phyloP scores from a whole-genome alignment of 2,797 vertebrate species.

The Coendou prehensilis region DNA sequence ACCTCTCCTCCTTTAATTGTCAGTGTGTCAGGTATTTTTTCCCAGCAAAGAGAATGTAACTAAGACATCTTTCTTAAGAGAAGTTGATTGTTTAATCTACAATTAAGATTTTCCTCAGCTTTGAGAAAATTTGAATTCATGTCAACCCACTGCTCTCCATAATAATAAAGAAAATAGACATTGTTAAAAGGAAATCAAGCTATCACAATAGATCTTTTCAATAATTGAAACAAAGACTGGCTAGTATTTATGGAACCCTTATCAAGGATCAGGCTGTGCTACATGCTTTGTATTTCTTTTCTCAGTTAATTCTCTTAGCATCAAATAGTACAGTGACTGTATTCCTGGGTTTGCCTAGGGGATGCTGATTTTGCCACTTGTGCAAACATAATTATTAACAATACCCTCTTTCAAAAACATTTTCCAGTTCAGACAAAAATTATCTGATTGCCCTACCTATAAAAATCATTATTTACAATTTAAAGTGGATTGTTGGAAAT shows the following conservation, averaged over 20 bases:
- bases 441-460: not conserved
- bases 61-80: not conserved
- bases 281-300: constrained; percentile 41
- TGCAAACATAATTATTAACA: not conserved
- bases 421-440: constrained; percentile 19
- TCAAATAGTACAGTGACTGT: not conserved
- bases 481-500: not conserved
- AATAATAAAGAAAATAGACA: not conserved
- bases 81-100: not conserved
- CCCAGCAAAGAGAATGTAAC: not conserved
- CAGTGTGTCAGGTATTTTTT: not conserved
- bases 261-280: constrained; percentile 1
- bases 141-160: not conserved
- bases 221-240: not conserved
- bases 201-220: constrained; percentile 26
- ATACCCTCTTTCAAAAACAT: not conserved
- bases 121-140: constrained; percentile 60
- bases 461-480: not conserved
- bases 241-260: not conserved
- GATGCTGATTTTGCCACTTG: constrained; percentile 11
- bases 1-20: not conserved
- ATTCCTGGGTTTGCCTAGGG: not conserved
- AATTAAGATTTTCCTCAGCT: constrained; percentile 24
- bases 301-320: constrained; percentile 44
- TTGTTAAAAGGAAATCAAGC: not conserved